Conservation (phyloP, 2,888 invertebrate genomes). For the Yponomeuta cagnagella region DNA sequence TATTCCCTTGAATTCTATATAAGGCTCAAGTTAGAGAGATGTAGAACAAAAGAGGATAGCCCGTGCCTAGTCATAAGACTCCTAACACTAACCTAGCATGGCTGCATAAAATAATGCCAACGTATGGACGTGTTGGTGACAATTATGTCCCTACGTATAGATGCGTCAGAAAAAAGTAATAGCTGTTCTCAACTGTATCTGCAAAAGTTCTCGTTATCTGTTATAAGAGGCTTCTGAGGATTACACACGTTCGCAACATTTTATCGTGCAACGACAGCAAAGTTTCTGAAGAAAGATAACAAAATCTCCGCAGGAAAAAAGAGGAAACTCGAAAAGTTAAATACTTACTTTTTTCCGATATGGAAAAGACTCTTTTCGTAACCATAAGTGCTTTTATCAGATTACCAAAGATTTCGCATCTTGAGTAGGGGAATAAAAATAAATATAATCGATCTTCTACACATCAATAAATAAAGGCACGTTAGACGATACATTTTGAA, state of each 20-base stretch:
- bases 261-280: slow-evolving; percentile 48
- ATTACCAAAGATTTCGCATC: neutral
- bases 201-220: slow-evolving; percentile 40
- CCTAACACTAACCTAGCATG: too few species aligned
- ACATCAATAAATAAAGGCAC: too few species aligned
- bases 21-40: too few species aligned
- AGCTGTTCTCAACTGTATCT: slow-evolving; percentile 9
- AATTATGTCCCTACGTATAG: too few species aligned
- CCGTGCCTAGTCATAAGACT: too few species aligned
- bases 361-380: neutral
- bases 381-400: neutral
- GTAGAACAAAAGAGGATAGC: too few species aligned
- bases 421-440: too few species aligned
- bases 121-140: too few species aligned
- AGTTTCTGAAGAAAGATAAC: slow-evolving; percentile 54
- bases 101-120: too few species aligned
- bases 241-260: slow-evolving; percentile 63
- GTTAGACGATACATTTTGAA: too few species aligned
- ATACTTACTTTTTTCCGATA: neutral
- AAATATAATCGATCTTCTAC: too few species aligned
- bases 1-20: too few species aligned
- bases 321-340: neutral
- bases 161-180: neutral
- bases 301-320: slow-evolving; percentile 31
- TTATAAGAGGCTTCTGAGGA: slow-evolving; percentile 53